phyloP scores from a whole-genome alignment of 1,140 invertebrate species.

The Drosophila subobscura region DNA sequence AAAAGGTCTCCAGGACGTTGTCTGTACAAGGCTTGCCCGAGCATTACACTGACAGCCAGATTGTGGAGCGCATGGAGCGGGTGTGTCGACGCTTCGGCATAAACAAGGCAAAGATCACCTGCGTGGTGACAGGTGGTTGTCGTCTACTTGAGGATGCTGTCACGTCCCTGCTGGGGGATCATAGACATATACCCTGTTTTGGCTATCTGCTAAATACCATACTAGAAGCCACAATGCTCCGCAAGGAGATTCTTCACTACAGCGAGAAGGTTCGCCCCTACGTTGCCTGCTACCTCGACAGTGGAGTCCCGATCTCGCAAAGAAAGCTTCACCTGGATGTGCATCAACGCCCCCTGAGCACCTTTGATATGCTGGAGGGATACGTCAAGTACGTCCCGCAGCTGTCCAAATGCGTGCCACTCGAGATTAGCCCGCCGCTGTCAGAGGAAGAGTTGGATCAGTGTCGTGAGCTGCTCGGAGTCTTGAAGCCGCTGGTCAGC shows the following conservation, averaged over 20 bases:
- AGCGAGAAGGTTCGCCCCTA: conserved; percentile 33
- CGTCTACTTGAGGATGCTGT: conserved; percentile 30
- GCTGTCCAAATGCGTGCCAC: too few relatives aligned
- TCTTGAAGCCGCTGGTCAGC: conserved; percentile 33
- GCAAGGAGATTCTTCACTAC: conserved; percentile 13
- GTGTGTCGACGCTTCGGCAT: conserved; percentile 46
- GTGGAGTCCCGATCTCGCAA: background rate
- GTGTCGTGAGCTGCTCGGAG: conserved; percentile 17
- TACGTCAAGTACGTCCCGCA: conserved; percentile 4
- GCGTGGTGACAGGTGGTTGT: conserved; percentile 28
- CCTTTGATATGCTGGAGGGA: conserved; percentile 33
- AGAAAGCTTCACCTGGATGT: conserved; percentile 8
- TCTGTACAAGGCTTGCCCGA: conserved; percentile 24
- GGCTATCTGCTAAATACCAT: conserved; percentile 26
- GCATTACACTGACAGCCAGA: conserved; percentile 20
- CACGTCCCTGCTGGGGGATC: conserved; percentile 20
- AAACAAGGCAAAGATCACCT: conserved; percentile 39
- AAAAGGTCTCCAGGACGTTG: conserved; percentile 20
- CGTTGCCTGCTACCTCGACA: background rate
- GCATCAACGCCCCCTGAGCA: conserved; percentile 10
- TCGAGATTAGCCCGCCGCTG: too few relatives aligned
- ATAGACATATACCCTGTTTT: conserved; percentile 47
- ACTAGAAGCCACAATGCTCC: conserved; percentile 16
- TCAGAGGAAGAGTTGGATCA: background rate
- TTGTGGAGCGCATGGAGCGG: conserved; percentile 38